Conservation (phyloP, 2,113 vertebrate genomes). For the Glaucomys volans region DNA sequence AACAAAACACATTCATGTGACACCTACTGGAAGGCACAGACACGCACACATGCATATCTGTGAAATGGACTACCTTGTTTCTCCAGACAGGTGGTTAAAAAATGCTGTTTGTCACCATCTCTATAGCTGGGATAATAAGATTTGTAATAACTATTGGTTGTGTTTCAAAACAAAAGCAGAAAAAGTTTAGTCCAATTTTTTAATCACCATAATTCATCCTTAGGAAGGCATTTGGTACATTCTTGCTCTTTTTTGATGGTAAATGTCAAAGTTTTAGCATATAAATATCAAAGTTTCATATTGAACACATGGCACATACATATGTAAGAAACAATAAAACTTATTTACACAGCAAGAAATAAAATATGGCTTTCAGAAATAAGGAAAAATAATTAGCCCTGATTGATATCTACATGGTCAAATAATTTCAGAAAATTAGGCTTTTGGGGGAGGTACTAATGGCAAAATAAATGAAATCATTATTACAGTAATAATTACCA, state of each 20-base stretch:
- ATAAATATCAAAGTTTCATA: neutral
- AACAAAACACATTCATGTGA: neutral
- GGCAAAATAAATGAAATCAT: constrained; percentile 14
- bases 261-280: neutral
- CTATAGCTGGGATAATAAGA: neutral
- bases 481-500: constrained; percentile 21
- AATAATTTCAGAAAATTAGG: neutral
- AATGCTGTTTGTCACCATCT: neutral
- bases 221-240: neutral
- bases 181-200: neutral
- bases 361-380: constrained; percentile 11
- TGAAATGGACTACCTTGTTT: neutral
- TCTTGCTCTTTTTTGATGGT: neutral
- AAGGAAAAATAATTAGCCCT: constrained; percentile 46
- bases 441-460: neutral
- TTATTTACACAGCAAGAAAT: neutral
- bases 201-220: neutral
- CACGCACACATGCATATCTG: neutral
- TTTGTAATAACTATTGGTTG: neutral
- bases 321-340: neutral
- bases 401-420: neutral
- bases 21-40: neutral
- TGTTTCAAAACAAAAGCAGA: neutral
- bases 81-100: neutral
- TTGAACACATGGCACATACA: neutral